Evolutionary conservation across 2,797 vertebrate genomes (phyloP), one percentile per base, ranked within the genome.

Genomic region (Lemur catta): DNA sequence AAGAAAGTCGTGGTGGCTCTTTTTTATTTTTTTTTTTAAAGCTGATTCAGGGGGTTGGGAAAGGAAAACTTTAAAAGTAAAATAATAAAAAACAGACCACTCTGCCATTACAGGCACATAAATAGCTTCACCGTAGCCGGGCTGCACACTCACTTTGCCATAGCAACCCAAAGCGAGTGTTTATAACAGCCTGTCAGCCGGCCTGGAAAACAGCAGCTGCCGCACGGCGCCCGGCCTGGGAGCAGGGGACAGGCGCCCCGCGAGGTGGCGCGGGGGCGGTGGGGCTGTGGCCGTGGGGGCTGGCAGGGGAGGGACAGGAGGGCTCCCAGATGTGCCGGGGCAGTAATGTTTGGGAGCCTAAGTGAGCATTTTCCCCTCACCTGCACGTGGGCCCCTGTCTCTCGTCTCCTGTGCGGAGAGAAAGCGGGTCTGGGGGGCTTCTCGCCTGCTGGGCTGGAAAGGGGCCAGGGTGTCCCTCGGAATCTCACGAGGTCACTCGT

Each of bases 121-220:
- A 98, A 96, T 98, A 98, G 95, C 96, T 91, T 95, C 96, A 20
- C 93, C 76, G 22, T 88, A 94, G 75, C 87, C 75, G 84, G 95
- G 97, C 97, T 98, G 97, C 98, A 91, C 96, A 86, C 96, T 97
- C 96, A 71, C 93, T 98, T 99, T 97, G 93, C 98, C 98, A 98
- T 98, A 97, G 98, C 98, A 98, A 98, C 98, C 95, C 84, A 92
- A 87, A 96, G 15, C 55, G 1, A 89, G 93, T 74, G 95, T 97
- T 98, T 93, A 96, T 96, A 97, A 4, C 92, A 88, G 84, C 97
- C 95, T 93, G 13, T 96, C 89, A 48, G 81, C 20, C 9, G 7
- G 79, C 57, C 63, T 90, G 98, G 93, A 97, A 97, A 97, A 97
- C 97, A 97, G 93, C 97, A 97, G 97, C 96, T 96, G 93, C 85